A percentile compares a stretch with the other conserved stretches of the same genome.
Conservation (phyloP, 2,888 invertebrate genomes). For the Matsumyia berberina region DNA sequence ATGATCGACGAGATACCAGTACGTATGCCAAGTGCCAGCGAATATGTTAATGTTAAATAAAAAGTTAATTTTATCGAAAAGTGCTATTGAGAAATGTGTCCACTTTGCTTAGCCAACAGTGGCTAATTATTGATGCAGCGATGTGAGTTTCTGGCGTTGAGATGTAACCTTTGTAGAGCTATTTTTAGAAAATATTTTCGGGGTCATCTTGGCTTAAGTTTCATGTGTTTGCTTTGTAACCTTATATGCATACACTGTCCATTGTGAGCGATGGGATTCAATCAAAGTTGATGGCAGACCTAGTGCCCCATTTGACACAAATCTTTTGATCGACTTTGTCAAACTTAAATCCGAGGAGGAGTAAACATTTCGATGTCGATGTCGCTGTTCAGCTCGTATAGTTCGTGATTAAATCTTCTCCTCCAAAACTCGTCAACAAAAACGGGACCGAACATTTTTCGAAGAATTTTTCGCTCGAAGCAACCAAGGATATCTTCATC, state of each 20-base stretch:
- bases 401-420: too few relatives aligned
- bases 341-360: too few relatives aligned
- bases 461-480: too few relatives aligned
- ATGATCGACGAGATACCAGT: conserved; percentile 17
- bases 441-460: too few relatives aligned
- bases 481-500: too few relatives aligned
- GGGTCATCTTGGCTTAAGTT: background rate
- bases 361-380: too few relatives aligned
- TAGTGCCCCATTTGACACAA: too few relatives aligned
- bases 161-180: conserved; percentile 23
- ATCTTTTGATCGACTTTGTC: too few relatives aligned
- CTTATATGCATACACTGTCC: background rate
- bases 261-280: conserved; percentile 21
- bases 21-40: background rate
- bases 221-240: conserved; percentile 12
- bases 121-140: conserved; percentile 18
- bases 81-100: background rate
- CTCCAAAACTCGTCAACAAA: too few relatives aligned
- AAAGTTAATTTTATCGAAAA: conserved; percentile 18
- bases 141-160: conserved; percentile 15
- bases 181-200: background rate
- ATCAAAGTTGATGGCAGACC: background rate
- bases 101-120: background rate
- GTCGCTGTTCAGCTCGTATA: too few relatives aligned
- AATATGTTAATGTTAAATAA: conserved; percentile 1